Base-by-base conservation (phyloP, 2,113 vertebrate genomes). In the Dolichotis patagonum region DNA sequence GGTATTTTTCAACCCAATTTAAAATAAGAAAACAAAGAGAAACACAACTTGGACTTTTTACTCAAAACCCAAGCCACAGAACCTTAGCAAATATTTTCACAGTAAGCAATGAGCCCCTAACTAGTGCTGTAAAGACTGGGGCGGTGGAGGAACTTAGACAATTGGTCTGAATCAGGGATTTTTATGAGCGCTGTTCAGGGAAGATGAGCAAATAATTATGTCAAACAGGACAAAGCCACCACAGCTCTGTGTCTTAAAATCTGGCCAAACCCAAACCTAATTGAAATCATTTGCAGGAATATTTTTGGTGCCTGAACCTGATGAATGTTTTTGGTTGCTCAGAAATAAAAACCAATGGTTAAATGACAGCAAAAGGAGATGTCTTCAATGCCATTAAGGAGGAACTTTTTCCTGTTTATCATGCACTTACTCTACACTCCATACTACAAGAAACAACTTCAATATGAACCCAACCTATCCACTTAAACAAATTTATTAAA, bases 1-100 rank as follows among this genome's bases (percentile, higher is more conserved):
- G 56, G 46, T 62, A 82, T 90, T 97, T 95, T 95, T 38, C 85
- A 96, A 89, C 49, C 56, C 41, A 43, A 96, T 82, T 95, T 96
- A 95, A 96, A 97, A 94, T 71, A 52, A 90, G 81, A 96, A 98
- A 96, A 89, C 86, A 93, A 94, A 97, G 52, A 96, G 81, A 92
- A 88, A 92, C 43, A 91, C 85, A 97, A 96, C 67, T 95, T 93
- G 24, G 46, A 89, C 46, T 65, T 95, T 96, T 84, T 96, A 65
- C 80, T 96, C 71, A 46, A 89, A 49, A 92, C 52, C 26, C 56
- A 90, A 97, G 54, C 38, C 60, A 10, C 0, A 84, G 91, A 95
- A 35, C 69, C 56, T 90, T 63, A 30, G 87, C 78, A 71, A 96
- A 93, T 43, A 7, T 90, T 81, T 46, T 69, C 90, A 54, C 1